Conservation (phyloP, 1,140 invertebrate species). For the Papilio xuthus region DNA sequence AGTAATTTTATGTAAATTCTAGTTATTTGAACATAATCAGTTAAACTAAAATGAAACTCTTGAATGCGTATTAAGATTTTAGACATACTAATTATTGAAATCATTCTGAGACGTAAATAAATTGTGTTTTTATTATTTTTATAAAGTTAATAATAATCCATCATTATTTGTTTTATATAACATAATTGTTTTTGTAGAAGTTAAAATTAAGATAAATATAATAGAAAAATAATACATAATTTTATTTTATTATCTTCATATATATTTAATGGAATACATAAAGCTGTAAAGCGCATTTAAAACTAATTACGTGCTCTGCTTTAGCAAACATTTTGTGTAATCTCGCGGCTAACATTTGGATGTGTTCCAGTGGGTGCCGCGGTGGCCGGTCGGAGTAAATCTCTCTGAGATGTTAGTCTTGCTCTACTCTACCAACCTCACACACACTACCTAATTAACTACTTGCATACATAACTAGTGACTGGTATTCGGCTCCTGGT, state of each 20-base stretch:
- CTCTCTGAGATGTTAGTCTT: slow-evolving; percentile 20
- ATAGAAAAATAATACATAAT: neutral
- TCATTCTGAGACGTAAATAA: neutral
- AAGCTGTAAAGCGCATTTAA: slow-evolving; percentile 10
- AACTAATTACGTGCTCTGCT: slow-evolving; percentile 11
- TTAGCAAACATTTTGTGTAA: slow-evolving; percentile 23
- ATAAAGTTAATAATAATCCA: neutral
- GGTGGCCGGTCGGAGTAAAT: slow-evolving; percentile 24
- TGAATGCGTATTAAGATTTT: neutral
- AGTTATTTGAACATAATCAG: neutral
- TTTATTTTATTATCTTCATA: neutral
- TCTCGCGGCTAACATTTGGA: slow-evolving; percentile 30
- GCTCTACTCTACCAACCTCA: neutral
- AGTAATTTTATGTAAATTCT: neutral
- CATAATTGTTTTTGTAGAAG: too few species aligned
- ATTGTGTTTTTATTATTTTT: neutral
- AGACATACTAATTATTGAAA: neutral
- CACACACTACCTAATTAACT: neutral
- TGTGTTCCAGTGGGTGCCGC: slow-evolving; percentile 30
- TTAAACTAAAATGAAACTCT: neutral
- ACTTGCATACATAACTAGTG: neutral
- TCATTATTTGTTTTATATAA: neutral
- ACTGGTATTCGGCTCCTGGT: too few species aligned
- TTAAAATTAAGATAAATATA: too few species aligned
- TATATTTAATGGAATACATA: neutral